A percentile compares a stretch with the other conserved stretches of the same genome.
These are phyloP conservation scores for Agriotes lineatus DNA, from an alignment of 2,888 invertebrate species.

Conservation along the genomic window DNA sequence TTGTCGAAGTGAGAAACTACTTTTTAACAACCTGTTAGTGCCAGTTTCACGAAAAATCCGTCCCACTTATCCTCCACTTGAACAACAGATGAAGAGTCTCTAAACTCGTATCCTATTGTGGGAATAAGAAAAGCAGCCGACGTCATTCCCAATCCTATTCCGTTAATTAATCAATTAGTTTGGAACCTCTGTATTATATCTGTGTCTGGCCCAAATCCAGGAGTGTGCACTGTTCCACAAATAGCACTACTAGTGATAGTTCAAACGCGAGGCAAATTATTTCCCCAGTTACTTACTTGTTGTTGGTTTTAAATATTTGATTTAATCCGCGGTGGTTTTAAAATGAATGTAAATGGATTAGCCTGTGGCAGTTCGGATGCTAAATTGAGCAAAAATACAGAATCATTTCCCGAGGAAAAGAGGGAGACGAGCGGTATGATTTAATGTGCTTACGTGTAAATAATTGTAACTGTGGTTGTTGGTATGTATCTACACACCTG, in stretches of 20 bases:
- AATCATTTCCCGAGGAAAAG: too few species aligned
- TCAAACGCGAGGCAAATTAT: slow-evolving; percentile 5
- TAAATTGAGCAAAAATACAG: too few species aligned
- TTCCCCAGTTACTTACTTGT: slow-evolving; percentile 5
- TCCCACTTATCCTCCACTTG: background rate
- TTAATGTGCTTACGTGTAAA: too few species aligned
- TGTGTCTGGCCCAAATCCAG: slow-evolving; percentile 46
- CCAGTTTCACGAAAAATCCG: background rate
- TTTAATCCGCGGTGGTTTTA: too few species aligned
- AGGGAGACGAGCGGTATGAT: too few species aligned
- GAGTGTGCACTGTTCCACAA: slow-evolving; percentile 41
- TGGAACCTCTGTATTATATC: slow-evolving; percentile 33
- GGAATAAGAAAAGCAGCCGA: slow-evolving; percentile 19
- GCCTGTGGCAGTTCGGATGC: background rate
- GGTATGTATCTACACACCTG: too few species aligned
- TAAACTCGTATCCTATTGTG: background rate
- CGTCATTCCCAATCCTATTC: slow-evolving; percentile 31
- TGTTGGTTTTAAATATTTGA: slow-evolving; percentile 14
- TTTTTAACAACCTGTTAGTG: background rate
- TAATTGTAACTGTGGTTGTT: too few species aligned
- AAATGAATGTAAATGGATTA: background rate
- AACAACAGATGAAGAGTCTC: background rate
- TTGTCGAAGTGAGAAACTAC: background rate
- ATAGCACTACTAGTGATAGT: slow-evolving; percentile 41
- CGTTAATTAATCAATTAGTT: slow-evolving; percentile 49